phyloP scores from a whole-genome alignment of 2,888 invertebrate species.

The Nesidiocoris tenuis region DNA sequence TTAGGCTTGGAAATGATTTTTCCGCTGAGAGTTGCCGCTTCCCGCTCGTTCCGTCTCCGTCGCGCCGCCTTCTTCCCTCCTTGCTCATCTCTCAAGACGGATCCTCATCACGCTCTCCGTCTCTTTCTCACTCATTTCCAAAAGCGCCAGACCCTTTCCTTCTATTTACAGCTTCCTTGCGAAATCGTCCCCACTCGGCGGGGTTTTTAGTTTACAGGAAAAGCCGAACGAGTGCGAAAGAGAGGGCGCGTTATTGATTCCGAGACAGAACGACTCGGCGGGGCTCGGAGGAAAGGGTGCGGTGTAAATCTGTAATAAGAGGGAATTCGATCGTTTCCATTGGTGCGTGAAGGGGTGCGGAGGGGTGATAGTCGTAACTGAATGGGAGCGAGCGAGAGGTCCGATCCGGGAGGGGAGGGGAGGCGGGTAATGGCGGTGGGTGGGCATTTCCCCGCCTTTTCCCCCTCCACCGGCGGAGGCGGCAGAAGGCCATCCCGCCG shows the following conservation, averaged over 20 bases:
- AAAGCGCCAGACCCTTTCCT: background rate
- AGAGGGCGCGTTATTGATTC: slow-evolving; percentile 13
- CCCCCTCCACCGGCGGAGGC: slow-evolving; percentile 15
- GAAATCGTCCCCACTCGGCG: background rate
- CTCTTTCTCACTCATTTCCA: no score
- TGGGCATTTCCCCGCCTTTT: background rate
- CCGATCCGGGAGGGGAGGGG: slow-evolving; percentile 6
- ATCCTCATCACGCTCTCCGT: no score
- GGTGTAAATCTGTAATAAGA: slow-evolving; percentile 49
- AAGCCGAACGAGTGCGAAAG: background rate
- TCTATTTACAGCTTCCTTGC: background rate
- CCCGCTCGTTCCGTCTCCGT: background rate
- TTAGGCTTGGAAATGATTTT: background rate
- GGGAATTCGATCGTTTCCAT: slow-evolving; percentile 49
- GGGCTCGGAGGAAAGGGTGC: slow-evolving; percentile 8
- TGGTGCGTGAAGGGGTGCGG: slow-evolving; percentile 45
- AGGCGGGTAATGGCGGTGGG: background rate
- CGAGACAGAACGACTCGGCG: background rate
- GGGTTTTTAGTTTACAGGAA: background rate
- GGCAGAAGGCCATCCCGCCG: background rate
- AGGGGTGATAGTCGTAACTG: background rate
- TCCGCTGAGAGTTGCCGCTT: background rate
- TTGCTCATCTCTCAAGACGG: no score
- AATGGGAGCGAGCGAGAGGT: slow-evolving; percentile 18
- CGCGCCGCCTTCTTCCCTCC: no score